These are phyloP conservation scores for Periphyllus acericola DNA, from an alignment of 2,888 invertebrate genomes.

Conservation along the genomic window DNA sequence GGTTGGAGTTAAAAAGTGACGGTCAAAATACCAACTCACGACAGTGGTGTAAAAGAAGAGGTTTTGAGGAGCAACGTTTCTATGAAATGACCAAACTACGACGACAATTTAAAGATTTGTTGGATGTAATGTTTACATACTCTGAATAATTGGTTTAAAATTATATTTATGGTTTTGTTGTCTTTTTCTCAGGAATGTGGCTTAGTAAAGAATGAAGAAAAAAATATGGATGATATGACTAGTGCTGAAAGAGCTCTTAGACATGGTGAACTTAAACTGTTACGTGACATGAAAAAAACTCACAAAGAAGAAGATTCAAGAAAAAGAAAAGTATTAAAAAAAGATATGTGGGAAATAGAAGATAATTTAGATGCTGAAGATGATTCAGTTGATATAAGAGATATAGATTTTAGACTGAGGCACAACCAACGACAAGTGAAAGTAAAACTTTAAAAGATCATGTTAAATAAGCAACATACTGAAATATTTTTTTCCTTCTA, in stretches of 20 bases:
- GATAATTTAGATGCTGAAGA: constrained; percentile 70
- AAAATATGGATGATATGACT: constrained; percentile 66
- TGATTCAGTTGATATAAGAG: constrained; percentile 78
- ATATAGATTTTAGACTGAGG: constrained; percentile 86
- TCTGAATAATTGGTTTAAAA: background rate
- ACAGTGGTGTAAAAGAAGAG: constrained; percentile 89
- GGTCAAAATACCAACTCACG: constrained; percentile 66
- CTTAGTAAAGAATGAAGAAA: constrained; percentile 68
- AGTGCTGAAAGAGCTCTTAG: constrained; percentile 83
- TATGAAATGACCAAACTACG: constrained; percentile 96
- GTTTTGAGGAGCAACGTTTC: constrained; percentile 95
- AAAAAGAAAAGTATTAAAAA: constrained; percentile 80
- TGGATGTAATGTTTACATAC: constrained; percentile 72
- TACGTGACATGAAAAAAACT: constrained; percentile 81
- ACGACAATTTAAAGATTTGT: constrained; percentile 84
- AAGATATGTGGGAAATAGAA: constrained; percentile 75
- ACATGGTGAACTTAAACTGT: constrained; percentile 88
- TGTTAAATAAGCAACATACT: background rate
- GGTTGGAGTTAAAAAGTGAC: constrained; percentile 80
- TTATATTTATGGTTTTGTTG: background rate
- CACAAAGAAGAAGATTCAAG: constrained; percentile 77
- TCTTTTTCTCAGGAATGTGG: constrained; percentile 71
- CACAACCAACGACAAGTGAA: constrained; percentile 80
- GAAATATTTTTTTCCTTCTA: constrained; percentile 65
- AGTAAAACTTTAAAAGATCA: constrained; percentile 66